Evolutionary conservation across 2,797 vertebrate genomes (phyloP).

Genomic region (Catharus ustulatus): DNA sequence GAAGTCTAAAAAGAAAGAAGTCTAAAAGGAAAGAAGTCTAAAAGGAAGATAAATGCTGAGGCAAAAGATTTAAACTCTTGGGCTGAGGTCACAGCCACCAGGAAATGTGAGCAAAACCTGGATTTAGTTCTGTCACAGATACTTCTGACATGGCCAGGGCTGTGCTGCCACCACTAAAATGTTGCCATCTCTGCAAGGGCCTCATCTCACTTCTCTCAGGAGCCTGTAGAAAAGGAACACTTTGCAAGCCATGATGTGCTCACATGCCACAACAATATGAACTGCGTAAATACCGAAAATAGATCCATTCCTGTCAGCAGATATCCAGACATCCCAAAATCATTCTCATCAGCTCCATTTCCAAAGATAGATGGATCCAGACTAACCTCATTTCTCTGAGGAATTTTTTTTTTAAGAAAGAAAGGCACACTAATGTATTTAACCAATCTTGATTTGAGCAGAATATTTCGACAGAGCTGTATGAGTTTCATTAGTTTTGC

Average conservation of each 20-base stretch:
- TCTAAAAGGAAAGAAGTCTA: neutral
- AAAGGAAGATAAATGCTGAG: neutral
- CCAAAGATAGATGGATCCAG: constrained; percentile 60
- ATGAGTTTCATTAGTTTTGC: constrained; percentile 17
- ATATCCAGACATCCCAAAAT: constrained; percentile 48
- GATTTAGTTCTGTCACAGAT: neutral
- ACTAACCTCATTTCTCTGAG: constrained; percentile 36
- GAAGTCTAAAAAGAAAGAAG: neutral
- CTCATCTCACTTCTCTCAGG: neutral
- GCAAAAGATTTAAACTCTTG: neutral
- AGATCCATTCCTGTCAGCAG: constrained; percentile 61
- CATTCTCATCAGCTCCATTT: constrained; percentile 50
- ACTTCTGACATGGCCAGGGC: fast-evolving
- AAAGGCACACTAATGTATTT: constrained; percentile 21
- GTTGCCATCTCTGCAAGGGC: neutral
- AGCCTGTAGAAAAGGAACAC: neutral
- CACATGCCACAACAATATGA: constrained; percentile 28
- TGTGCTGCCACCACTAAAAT: neutral
- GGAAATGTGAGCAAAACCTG: neutral
- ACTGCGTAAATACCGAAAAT: constrained; percentile 45
- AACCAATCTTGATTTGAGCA: neutral
- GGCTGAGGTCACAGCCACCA: neutral
- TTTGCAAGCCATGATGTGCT: neutral
- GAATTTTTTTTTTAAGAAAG: neutral
- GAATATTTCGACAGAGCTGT: neutral